Evolutionary conservation across 2,888 invertebrate species (phyloP).

Genomic region (Petrolisthes manimaculis): DNA sequence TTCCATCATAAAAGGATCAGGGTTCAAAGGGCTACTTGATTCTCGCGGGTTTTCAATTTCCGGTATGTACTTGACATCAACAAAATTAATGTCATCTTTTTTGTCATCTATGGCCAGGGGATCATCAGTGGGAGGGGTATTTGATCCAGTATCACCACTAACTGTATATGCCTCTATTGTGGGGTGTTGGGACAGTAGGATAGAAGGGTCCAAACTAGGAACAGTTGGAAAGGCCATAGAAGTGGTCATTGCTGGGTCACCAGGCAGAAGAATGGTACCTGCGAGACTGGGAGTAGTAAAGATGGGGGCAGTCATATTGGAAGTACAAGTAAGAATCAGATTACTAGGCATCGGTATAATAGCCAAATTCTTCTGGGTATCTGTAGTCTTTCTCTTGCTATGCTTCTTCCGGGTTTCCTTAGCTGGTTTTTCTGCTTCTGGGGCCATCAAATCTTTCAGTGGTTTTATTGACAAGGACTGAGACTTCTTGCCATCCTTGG

Average conservation of each 20-base stretch:
- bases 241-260: neutral
- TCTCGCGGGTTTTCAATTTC: neutral
- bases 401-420: neutral
- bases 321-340: neutral
- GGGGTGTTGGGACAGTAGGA: too few species aligned
- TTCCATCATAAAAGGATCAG: constrained; percentile 9
- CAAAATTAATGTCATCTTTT: neutral
- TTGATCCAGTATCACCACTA: neutral
- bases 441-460: constrained; percentile 3
- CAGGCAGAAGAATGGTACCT: neutral
- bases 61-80: neutral
- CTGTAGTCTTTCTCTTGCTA: neutral
- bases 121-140: neutral
- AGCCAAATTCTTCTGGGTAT: neutral
- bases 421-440: neutral
- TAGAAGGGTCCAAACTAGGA: neutral
- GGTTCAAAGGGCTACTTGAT: neutral
- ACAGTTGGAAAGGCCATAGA: neutral
- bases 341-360: neutral
- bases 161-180: neutral
- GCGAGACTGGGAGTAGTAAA: neutral
- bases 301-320: neutral
- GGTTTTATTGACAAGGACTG: neutral
- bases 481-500: constrained; percentile 1
- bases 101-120: neutral